Percentiles rank a stretch among this genome's conserved stretches.
phyloP scores from a whole-genome alignment of 2,113 vertebrate species.

The Talpa occidentalis region DNA sequence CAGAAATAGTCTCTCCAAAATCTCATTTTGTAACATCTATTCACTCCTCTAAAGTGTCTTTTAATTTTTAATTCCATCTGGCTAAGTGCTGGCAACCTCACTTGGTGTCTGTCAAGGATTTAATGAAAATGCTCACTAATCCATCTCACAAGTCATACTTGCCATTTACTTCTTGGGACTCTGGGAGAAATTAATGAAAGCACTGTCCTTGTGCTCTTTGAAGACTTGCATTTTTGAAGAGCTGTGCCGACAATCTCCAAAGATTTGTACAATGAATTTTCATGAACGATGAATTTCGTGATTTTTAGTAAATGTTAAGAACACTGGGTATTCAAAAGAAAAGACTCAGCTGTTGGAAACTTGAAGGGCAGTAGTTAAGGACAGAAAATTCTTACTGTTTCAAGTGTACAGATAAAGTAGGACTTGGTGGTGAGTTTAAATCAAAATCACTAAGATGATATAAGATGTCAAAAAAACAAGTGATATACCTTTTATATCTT shows the following conservation, averaged over 20 bases:
- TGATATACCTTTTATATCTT: neutral
- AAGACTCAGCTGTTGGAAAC: neutral
- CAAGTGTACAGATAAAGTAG: neutral
- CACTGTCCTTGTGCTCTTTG: neutral
- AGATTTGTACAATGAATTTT: neutral
- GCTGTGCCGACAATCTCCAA: neutral
- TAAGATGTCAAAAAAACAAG: neutral
- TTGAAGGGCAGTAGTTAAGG: neutral
- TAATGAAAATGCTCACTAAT: slow-evolving; percentile 48
- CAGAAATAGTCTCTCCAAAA: neutral
- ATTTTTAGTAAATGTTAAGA: neutral
- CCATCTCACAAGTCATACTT: neutral
- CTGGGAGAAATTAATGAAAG: slow-evolving; percentile 31
- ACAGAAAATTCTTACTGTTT: neutral
- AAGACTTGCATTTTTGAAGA: slow-evolving; percentile 8
- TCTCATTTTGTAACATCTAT: neutral
- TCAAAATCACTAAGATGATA: neutral
- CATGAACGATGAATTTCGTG: neutral
- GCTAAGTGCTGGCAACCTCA: neutral
- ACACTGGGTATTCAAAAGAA: neutral
- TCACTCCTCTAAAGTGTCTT: neutral
- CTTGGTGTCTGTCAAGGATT: neutral
- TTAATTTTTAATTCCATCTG: slow-evolving; percentile 49
- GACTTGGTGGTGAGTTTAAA: neutral
- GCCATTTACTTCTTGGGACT: neutral